Evolutionary conservation across 2,888 invertebrate genomes (phyloP).

Genomic region (Oscheius sp.): DNA sequence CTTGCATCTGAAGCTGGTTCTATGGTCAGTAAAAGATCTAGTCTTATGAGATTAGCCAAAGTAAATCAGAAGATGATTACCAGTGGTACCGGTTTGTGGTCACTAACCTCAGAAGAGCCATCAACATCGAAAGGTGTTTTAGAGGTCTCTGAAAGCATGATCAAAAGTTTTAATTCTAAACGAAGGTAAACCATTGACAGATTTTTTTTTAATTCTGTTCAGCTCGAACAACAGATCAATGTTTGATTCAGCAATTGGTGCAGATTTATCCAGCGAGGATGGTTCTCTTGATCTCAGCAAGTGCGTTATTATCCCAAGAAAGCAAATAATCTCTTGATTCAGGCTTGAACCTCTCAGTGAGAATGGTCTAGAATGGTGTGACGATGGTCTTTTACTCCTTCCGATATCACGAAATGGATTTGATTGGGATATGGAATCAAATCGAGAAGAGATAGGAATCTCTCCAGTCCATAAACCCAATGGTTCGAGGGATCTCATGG

Average conservation of each 20-base stretch:
- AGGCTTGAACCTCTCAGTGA: slow-evolving; percentile 24
- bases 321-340: background rate
- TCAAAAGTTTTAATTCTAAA: slow-evolving; percentile 44
- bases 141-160: slow-evolving; percentile 21
- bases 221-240: slow-evolving; percentile 45
- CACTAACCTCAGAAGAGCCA: slow-evolving; percentile 28
- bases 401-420: slow-evolving; percentile 17
- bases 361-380: slow-evolving; percentile 59
- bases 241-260: slow-evolving; percentile 62
- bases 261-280: slow-evolving; percentile 55
- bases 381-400: slow-evolving; percentile 33
- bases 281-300: slow-evolving; percentile 33
- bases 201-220: no score
- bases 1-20: slow-evolving; percentile 31
- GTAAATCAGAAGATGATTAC: background rate
- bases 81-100: slow-evolving; percentile 15
- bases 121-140: slow-evolving; percentile 19
- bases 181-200: slow-evolving; percentile 31
- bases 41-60: slow-evolving; percentile 6
- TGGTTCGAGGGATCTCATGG: slow-evolving; percentile 54
- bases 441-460: background rate
- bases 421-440: slow-evolving; percentile 31
- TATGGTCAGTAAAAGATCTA: slow-evolving; percentile 7
- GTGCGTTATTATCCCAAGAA: background rate
- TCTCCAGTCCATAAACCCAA: slow-evolving; percentile 32